phyloP scores from a whole-genome alignment of 1,140 invertebrate genomes.

The Aphis craccivora region DNA sequence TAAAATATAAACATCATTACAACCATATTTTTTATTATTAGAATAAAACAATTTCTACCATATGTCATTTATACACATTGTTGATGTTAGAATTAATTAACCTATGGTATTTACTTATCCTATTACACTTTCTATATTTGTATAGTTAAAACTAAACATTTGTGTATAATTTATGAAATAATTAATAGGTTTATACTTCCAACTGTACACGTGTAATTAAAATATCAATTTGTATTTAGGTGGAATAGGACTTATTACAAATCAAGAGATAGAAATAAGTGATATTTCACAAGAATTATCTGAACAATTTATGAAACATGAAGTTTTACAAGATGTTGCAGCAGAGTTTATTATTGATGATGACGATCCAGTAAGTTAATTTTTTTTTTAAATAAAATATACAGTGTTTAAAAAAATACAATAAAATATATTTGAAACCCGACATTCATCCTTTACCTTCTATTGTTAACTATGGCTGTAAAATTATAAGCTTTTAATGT shows the following conservation, averaged over 20 bases:
- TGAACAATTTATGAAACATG: constrained; percentile 25
- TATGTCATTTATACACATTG: too few species aligned
- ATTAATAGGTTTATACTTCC: not conserved
- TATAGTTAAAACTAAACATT: too few species aligned
- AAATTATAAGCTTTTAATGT: too few species aligned
- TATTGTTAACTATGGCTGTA: too few species aligned
- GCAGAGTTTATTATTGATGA: constrained; percentile 23
- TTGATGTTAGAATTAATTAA: too few species aligned
- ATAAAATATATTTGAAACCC: too few species aligned
- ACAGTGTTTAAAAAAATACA: not conserved
- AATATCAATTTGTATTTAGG: constrained; percentile 10
- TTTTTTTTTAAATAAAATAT: not conserved
- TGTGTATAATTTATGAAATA: not conserved
- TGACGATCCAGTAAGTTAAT: constrained; percentile 31
- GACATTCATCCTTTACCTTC: too few species aligned
- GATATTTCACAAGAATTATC: constrained; percentile 25
- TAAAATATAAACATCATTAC: too few species aligned
- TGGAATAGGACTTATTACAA: constrained; percentile 46
- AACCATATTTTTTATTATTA: too few species aligned
- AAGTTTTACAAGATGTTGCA: not conserved
- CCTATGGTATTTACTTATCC: too few species aligned
- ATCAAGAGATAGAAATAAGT: constrained; percentile 8
- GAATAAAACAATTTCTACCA: too few species aligned
- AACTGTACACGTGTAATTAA: not conserved
- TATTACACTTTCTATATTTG: too few species aligned